phyloP scores from a whole-genome alignment of 2,888 invertebrate genomes.

The Hartigia nigra region DNA sequence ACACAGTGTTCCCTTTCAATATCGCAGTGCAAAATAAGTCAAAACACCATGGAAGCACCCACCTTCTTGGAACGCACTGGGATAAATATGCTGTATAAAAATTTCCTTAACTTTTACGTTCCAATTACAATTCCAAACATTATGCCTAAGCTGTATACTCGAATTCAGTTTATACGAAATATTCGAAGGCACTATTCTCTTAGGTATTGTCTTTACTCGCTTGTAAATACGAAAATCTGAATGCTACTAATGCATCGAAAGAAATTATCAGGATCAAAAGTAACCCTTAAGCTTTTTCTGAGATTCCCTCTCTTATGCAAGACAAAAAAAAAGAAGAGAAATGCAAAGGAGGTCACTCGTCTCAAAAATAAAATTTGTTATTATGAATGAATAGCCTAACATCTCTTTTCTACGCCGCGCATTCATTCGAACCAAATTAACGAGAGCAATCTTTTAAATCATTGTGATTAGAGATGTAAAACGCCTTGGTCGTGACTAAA shows the following conservation, averaged over 20 bases:
- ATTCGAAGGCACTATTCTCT: neutral
- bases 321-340: neutral
- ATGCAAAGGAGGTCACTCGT: neutral
- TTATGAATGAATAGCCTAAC: neutral
- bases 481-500: conserved; percentile 56
- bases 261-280: neutral
- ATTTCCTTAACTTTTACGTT: conserved; percentile 11
- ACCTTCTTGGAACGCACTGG: conserved; percentile 18
- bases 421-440: neutral
- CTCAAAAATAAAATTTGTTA: neutral
- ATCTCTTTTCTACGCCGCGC: neutral
- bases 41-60: neutral
- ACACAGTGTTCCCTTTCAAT: neutral
- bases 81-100: conserved; percentile 23
- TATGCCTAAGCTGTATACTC: neutral
- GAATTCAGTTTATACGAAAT: neutral
- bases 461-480: conserved; percentile 50
- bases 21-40: neutral
- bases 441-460: neutral
- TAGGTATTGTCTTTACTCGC: neutral
- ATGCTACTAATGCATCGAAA: neutral
- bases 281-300: neutral
- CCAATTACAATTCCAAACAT: neutral
- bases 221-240: conserved; percentile 8
- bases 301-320: neutral